phyloP scores from a whole-genome alignment of 23 tunicate species.

The Ascidia mentula region DNA sequence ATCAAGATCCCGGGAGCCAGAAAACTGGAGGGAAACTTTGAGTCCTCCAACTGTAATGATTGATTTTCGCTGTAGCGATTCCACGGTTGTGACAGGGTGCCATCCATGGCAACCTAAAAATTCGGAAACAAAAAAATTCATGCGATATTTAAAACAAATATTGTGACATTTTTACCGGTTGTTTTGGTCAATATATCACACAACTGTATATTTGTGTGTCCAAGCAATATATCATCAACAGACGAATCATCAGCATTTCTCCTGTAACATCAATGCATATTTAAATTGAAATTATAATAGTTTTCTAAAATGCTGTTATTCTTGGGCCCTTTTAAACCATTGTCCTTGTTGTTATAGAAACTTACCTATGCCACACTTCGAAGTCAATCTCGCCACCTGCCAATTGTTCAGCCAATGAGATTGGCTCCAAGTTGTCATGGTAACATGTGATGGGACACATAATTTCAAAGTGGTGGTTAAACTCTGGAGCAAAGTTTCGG shows the following conservation, averaged over 20 bases:
- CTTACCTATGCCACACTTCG: slow-evolving; percentile 83
- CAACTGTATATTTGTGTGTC: slow-evolving; percentile 34
- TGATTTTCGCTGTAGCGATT: slow-evolving; percentile 22
- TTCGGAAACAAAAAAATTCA: too few relatives aligned
- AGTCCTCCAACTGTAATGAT: slow-evolving; percentile 52
- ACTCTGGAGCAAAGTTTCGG: slow-evolving; percentile 69
- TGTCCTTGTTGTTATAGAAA: background rate
- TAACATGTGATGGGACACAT: slow-evolving; percentile 51
- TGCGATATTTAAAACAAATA: too few relatives aligned
- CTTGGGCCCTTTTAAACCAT: background rate
- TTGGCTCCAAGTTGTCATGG: slow-evolving; percentile 31
- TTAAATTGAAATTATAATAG: too few relatives aligned
- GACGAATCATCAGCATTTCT: slow-evolving; percentile 6
- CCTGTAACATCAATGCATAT: background rate
- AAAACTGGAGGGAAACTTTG: slow-evolving; percentile 48
- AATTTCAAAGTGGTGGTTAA: slow-evolving; percentile 68
- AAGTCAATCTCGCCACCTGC: slow-evolving; percentile 46
- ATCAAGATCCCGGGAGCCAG: slow-evolving; percentile 55
- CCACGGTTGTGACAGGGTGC: slow-evolving; percentile 46
- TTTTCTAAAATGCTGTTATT: background rate
- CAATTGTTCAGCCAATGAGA: slow-evolving; percentile 51
- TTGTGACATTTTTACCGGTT: slow-evolving; percentile 49
- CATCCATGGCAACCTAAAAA: slow-evolving; percentile 61
- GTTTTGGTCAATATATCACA: slow-evolving; percentile 41
- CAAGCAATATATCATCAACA: slow-evolving; percentile 43